These are phyloP conservation scores for Brachirus orientalis DNA, from an alignment of 2,113 vertebrate species.

Conservation along the genomic window DNA sequence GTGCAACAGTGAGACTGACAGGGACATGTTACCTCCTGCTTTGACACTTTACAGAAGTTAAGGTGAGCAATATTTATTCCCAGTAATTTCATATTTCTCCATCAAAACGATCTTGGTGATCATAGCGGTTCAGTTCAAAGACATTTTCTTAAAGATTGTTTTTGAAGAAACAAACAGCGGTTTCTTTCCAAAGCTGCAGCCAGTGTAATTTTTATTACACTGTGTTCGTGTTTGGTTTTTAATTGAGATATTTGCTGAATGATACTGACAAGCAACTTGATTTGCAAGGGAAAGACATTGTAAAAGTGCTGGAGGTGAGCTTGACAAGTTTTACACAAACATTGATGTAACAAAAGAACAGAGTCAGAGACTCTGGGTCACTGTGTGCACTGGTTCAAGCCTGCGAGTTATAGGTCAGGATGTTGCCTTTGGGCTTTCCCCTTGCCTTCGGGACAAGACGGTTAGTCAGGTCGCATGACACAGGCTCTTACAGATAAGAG, in stretches of 20 bases:
- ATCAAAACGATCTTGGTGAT: neutral
- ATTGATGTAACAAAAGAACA: too few species aligned
- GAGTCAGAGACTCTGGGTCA: constrained; percentile 45
- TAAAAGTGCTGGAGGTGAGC: neutral
- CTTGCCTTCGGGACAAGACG: constrained; percentile 50
- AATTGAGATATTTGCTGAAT: neutral
- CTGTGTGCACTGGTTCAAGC: constrained; percentile 24
- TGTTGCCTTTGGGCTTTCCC: constrained; percentile 48
- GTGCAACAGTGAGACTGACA: constrained; percentile 61
- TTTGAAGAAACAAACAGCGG: neutral
- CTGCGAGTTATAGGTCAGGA: constrained; percentile 44
- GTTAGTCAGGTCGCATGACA: constrained; percentile 67
- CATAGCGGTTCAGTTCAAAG: neutral
- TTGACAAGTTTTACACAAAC: neutral
- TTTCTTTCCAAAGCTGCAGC: neutral
- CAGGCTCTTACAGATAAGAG: constrained; percentile 53
- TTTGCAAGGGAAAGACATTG: neutral
- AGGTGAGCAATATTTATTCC: constrained; percentile 10
- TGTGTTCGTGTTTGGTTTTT: neutral
- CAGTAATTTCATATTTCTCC: neutral
- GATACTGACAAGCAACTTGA: neutral
- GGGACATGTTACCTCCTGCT: constrained; percentile 35
- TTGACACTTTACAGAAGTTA: constrained; percentile 80
- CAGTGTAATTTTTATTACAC: neutral
- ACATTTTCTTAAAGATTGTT: neutral